These are phyloP conservation scores for Cyrtorhinus lividipennis DNA, from an alignment of 1,140 invertebrate genomes.

Conservation along the genomic window DNA sequence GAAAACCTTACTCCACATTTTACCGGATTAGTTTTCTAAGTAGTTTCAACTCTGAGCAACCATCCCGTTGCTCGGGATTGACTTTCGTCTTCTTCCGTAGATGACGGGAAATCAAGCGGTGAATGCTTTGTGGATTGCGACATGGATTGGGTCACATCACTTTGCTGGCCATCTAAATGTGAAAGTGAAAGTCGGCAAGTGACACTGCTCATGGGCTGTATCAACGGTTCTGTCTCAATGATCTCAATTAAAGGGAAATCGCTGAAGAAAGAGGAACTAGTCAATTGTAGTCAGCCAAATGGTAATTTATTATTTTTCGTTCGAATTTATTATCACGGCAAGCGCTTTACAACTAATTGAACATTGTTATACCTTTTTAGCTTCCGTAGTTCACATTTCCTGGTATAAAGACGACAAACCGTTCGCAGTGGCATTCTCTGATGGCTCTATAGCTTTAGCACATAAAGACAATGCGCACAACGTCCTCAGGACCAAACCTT, in stretches of 20 bases:
- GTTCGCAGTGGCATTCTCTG: conserved; percentile 40
- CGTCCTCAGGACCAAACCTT: conserved; percentile 33
- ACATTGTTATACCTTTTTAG: conserved; percentile 28
- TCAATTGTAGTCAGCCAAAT: conserved; percentile 32
- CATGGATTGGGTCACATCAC: conserved; percentile 35
- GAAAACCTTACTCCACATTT: too few relatives aligned
- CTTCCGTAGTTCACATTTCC: conserved; percentile 37
- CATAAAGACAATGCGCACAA: conserved; percentile 29
- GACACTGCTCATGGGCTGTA: conserved; percentile 36
- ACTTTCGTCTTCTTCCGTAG: too few relatives aligned
- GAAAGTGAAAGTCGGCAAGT: conserved; percentile 30
- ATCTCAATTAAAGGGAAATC: conserved; percentile 26
- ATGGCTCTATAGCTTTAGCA: conserved; percentile 40
- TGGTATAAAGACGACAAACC: conserved; percentile 40
- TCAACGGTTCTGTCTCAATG: conserved; percentile 35
- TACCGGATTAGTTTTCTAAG: too few relatives aligned
- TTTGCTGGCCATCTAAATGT: conserved; percentile 35
- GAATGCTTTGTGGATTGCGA: conserved; percentile 31
- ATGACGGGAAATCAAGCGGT: conserved; percentile 14
- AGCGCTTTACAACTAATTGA: background rate
- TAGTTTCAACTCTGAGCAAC: background rate
- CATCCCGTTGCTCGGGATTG: too few relatives aligned
- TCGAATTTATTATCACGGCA: background rate
- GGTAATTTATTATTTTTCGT: conserved; percentile 27
- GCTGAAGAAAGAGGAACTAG: conserved; percentile 31